Evolutionary conservation across 2,113 vertebrate species (phyloP), one percentile per base, ranked within the genome.

Genomic region (Vicugna pacos): DNA sequence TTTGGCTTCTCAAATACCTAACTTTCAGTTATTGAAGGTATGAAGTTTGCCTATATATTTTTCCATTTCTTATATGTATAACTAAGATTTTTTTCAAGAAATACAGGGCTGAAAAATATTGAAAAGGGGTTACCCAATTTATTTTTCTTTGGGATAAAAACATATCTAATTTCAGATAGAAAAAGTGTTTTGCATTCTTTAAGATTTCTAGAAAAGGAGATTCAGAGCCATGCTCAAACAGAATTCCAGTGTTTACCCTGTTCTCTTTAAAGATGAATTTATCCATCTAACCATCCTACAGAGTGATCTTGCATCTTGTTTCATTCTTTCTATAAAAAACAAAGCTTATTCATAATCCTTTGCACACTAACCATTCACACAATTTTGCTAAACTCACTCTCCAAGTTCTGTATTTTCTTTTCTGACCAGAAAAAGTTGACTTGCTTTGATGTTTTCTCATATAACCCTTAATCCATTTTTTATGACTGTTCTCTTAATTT

Each of bases 391-490:
- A 93, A 80, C 9, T 95, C 52, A 62, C 16, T 83, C 8, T 93
- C 35, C 52, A 81, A 88, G 56, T 89, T 93, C 69, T 94, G 16
- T 19, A 69, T 50, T 97, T 94, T 95, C 58, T 75, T 94, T 79
- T 28, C 26, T 73, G 35, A 76, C 20, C 83, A 64, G 77, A 93
- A 93, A 91, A 77, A 62, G 67, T 93, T 16, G 84, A 24, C 73
- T 86, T 94, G 13, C 24, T 93, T 91, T 89, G 69, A 85, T 89
- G 67, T 91, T 93, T 97, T 88, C 15, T 80, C 82, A 70, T 62
- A 79, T 58, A 93, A 93, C 64, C 87, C 95, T 95, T 93, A 96
- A 96, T 93, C 56, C 42, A 83, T 42, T 88, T 97, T 96, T 94
- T 85, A 81, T 97, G 86, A 97, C 56, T 92, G 42, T 26, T 79